Base-by-base conservation (phyloP, 2,113 vertebrate species). In the Ammodramus savannarum region DNA sequence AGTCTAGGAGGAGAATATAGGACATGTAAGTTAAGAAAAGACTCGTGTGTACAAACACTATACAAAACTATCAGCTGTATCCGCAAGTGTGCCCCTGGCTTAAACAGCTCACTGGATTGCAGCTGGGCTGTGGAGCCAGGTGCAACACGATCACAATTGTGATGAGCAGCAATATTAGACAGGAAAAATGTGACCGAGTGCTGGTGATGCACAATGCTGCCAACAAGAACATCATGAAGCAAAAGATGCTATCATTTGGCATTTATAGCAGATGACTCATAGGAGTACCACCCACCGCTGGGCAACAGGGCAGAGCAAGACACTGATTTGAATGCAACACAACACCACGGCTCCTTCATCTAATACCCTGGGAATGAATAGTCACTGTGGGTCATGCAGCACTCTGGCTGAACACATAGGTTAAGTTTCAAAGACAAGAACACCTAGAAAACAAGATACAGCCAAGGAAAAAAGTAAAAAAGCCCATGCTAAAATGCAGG, bases 221-320 rank as follows among this genome's bases (percentile, higher is more conserved):
- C 96, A 93, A 62, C 78, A 93, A 81, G 95, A 93, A 71, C 80
- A 94, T 93, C 88, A 49, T 52, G 85, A 97, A 96, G 87, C 62
- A 91, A 58, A 96, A 88, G 94, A 97, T 94, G 94, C 58, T 94
- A 94, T 96, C 93, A 96, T 93, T 90, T 82, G 85, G 85, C 90
- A 93, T 96, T 95, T 97, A 95, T 94, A 94, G 95, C 10, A 93
- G 78, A 90, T 95, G 95, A 96, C 92, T 95, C 95, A 96, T 77
- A 61, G 69, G 58, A 94, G 89, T 68, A 89, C 91, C 77, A 93
- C 87, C 92, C 90, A 93, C 90, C 14, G 0, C 94, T 80, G 79
- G 94, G 92, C 85, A 91, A 79, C 5, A 0, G 66, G 90, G 79
- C 90, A 94, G 67, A 91, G 78, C 62, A 66, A 95, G 95, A 83